phyloP scores from a whole-genome alignment of 1,140 invertebrate species.

The Phenacoccus solenopsis region DNA sequence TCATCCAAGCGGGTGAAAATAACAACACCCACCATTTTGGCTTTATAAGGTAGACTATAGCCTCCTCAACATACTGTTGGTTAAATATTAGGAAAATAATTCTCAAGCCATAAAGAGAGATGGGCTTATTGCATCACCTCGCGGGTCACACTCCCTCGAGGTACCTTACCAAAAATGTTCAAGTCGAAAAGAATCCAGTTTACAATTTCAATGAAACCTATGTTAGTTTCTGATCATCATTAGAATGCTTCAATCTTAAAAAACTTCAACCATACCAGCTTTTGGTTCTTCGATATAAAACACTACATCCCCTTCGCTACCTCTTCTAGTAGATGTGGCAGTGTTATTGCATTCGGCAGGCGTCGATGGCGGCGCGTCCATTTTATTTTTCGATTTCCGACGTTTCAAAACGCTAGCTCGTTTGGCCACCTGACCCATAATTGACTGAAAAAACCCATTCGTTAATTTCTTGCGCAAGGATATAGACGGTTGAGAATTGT shows the following conservation, averaged over 20 bases:
- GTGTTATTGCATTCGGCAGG: constrained; percentile 18
- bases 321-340: constrained; percentile 27
- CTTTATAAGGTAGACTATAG: too few species aligned
- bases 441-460: constrained; percentile 37
- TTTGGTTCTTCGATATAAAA: constrained; percentile 56
- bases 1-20: too few species aligned
- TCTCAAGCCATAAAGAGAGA: too few species aligned
- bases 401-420: constrained; percentile 57
- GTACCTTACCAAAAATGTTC: too few species aligned
- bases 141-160: too few species aligned
- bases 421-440: constrained; percentile 58
- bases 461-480: too few species aligned
- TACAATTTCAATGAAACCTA: neutral
- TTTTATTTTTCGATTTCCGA: constrained; percentile 51
- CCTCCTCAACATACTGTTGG: too few species aligned
- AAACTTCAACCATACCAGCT: constrained; percentile 35
- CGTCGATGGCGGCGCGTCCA: constrained; percentile 37
- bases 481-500: too few species aligned
- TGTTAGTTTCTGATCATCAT: too few species aligned
- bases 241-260: neutral
- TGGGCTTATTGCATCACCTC: too few species aligned
- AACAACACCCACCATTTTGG: too few species aligned
- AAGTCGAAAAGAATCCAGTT: neutral
- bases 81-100: too few species aligned
- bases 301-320: constrained; percentile 52